Base-by-base conservation (phyloP, 2,888 invertebrate genomes). In the Pilophorus perplexus region DNA sequence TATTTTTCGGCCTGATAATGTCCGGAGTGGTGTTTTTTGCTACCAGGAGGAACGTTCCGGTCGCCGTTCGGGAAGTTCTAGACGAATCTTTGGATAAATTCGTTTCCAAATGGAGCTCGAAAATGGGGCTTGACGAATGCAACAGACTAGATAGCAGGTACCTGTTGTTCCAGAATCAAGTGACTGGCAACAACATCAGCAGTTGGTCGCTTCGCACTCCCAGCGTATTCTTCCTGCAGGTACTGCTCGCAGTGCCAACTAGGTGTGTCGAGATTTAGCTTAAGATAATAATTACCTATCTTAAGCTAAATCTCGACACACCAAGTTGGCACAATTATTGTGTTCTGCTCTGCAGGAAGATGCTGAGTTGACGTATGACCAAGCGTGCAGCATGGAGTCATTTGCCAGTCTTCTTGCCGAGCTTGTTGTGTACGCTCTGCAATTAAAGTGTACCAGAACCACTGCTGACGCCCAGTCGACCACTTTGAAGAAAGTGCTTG, bases 391-490 rank as follows among this genome's bases (percentile, higher is more conserved):
- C 25, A 23, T 46, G 46, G 46, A 46, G 23, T 20, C 46, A 2
- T 23, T 46, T 23, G 46, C 20, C 4, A 6, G 14, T 3, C 12
- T 46, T 5, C 23, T 46, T 22, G 46, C 46, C 4, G 46, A 46
- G 23, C 14, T 46, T 22, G 14, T 46, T 22, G 46, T 46, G 23
- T 46, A 46, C 23, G 46, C 46, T 23, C n/a, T 46, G 23, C 46
- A 46, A 12, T 14, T 46, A 25, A 46, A 46, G 23, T 46, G 46
- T 8, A 22, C 22, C 4, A 22, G 14, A 14, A 2, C 46, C 14
- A 10, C 20, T 14, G 8, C 23, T 10, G 46, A 14, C 10, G 8
- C 20, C 1, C 46, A 22, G 1, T 23, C 46, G 12, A 46, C 22
- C 12, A 46, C 22, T 10, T 46, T 23, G n/a, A 46, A 46, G 14